These are phyloP conservation scores for Abscondita cerata DNA, from an alignment of 2,888 invertebrate species.

Conservation along the genomic window DNA sequence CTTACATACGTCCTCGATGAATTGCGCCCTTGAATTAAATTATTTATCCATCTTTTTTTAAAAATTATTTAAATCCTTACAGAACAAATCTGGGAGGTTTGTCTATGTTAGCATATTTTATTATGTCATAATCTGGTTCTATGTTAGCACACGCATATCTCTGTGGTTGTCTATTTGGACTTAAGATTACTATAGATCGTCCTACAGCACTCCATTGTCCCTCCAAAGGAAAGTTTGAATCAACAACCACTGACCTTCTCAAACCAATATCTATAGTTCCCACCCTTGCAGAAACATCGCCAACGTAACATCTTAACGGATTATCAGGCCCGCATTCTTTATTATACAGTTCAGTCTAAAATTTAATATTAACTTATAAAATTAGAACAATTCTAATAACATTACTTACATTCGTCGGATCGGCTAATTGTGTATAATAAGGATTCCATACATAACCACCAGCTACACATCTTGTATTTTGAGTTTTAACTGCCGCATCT, in stretches of 20 bases:
- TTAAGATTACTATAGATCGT: constrained; percentile 83
- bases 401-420: constrained; percentile 83
- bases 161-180: constrained; percentile 73
- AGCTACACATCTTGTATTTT: constrained; percentile 84
- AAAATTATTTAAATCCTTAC: constrained; percentile 68
- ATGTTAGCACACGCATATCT: constrained; percentile 91
- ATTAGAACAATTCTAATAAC: too few relatives aligned
- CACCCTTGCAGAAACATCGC: constrained; percentile 84
- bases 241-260: constrained; percentile 78
- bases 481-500: constrained; percentile 84
- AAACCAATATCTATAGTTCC: constrained; percentile 85
- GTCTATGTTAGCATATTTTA: constrained; percentile 86
- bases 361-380: constrained; percentile 20
- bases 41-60: too few relatives aligned
- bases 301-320: constrained; percentile 89
- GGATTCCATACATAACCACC: constrained; percentile 94
- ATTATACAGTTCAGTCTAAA: constrained; percentile 80
- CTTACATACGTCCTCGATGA: constrained; percentile 79
- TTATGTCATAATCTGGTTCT: constrained; percentile 87
- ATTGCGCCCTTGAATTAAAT: constrained; percentile 72
- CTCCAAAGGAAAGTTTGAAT: constrained; percentile 88
- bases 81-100: constrained; percentile 88
- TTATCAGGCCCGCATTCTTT: constrained; percentile 89
- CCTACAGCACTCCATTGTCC: constrained; percentile 80
- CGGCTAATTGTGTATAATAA: constrained; percentile 86